These are phyloP conservation scores for Bambusicola thoracicus DNA, from an alignment of 2,113 vertebrate species.

Conservation along the genomic window DNA sequence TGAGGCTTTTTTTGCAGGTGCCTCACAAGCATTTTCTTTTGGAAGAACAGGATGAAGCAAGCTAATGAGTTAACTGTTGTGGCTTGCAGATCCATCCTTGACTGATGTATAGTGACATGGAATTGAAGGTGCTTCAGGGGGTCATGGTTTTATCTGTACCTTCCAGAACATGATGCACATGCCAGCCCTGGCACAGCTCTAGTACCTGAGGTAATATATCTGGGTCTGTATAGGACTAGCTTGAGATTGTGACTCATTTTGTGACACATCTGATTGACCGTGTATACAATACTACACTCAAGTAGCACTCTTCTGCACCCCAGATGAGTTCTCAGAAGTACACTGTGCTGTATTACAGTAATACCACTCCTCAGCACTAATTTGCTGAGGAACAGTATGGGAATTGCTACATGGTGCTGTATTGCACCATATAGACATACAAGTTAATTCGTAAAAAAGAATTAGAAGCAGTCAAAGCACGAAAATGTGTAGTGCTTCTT, in stretches of 20 bases:
- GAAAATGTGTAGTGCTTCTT: not conserved
- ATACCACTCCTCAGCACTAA: too few species aligned
- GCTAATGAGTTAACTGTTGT: not conserved
- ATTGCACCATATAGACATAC: not conserved
- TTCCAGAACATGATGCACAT: fast-evolving
- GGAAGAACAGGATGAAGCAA: not conserved
- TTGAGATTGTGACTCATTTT: not conserved
- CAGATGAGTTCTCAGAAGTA: fast-evolving
- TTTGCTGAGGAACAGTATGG: not conserved
- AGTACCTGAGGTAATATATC: not conserved
- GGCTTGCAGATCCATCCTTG: not conserved
- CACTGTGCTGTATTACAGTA: too few species aligned
- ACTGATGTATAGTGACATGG: not conserved
- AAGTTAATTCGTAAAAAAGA: not conserved
- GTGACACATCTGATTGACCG: not conserved
- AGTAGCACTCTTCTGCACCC: fast-evolving
- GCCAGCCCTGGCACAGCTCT: not conserved
- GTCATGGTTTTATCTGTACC: not conserved
- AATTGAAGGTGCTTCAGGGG: not conserved
- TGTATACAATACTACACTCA: not conserved
- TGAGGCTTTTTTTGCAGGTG: not conserved
- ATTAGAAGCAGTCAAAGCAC: not conserved
- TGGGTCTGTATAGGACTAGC: fast-evolving
- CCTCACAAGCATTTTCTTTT: not conserved
- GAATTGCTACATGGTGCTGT: fast-evolving